Conservation (phyloP, 23 tunicate species). For the Trididemnum miniatum region DNA sequence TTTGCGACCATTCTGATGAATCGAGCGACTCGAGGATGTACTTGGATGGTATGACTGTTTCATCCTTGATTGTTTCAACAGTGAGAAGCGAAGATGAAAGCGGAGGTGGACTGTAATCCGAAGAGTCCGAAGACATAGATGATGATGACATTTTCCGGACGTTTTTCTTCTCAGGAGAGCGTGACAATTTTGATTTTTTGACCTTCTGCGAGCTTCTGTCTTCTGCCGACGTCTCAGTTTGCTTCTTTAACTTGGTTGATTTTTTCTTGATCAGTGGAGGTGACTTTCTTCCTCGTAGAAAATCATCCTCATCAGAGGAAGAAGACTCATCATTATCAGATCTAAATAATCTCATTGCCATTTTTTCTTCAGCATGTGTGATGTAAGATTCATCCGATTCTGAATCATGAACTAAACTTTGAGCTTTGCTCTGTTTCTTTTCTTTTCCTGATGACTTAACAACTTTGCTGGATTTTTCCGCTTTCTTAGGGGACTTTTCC, state of each 20-base stretch:
- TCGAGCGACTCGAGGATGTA: constrained; percentile 11
- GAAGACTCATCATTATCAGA: background rate
- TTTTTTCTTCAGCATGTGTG: background rate
- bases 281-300: background rate
- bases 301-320: background rate
- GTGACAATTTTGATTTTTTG: background rate
- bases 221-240: background rate
- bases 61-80: constrained; percentile 70
- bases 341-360: background rate
- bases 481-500: background rate
- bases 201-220: background rate
- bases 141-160: background rate
- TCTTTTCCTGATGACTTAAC: constrained; percentile 1
- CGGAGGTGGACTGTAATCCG: constrained; percentile 47
- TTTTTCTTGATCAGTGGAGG: background rate
- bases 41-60: constrained; percentile 45
- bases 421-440: background rate
- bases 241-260: background rate
- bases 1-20: background rate
- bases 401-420: background rate
- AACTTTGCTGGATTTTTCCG: background rate
- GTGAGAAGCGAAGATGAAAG: constrained; percentile 55
- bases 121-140: constrained; percentile 30
- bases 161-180: background rate
- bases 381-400: background rate